phyloP scores from a whole-genome alignment of 2,113 vertebrate species.

The Eudyptes chrysolophus region DNA sequence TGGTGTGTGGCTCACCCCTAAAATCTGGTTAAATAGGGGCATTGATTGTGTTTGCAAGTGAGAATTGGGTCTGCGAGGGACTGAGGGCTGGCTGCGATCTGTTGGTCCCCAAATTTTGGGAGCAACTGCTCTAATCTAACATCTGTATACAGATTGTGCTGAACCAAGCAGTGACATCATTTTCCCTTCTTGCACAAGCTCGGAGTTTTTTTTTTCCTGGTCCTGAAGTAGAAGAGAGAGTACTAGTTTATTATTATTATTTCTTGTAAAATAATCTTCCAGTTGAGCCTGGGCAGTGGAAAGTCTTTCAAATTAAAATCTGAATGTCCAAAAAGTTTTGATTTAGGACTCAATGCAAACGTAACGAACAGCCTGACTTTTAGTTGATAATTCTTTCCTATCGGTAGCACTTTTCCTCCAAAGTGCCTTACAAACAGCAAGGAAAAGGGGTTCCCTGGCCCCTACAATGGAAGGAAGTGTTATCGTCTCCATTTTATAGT shows the following conservation, averaged over 20 bases:
- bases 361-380: not conserved
- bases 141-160: not conserved
- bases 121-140: not conserved
- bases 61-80: not conserved
- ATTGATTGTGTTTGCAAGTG: accelerated
- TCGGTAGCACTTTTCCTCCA: not conserved
- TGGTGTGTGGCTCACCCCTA: not conserved
- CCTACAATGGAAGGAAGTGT: constrained; percentile 10
- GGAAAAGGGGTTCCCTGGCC: not conserved
- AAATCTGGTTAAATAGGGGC: not conserved
- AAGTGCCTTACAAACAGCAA: not conserved
- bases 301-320: not conserved
- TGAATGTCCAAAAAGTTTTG: not conserved
- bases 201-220: not conserved
- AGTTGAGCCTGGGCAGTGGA: not conserved
- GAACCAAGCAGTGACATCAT: accelerated
- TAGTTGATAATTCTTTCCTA: not conserved
- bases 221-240: not conserved
- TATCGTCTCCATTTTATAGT: not conserved
- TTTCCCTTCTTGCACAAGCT: not conserved
- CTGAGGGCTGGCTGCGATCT: not conserved
- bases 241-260: not conserved
- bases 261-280: not conserved
- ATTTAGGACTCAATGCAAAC: not conserved
- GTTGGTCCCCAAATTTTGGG: not conserved